Evolutionary conservation across 37 sponge, comb jelly and placozoan genomes (phyloP).

Genomic region (Theonella swinhoei): DNA sequence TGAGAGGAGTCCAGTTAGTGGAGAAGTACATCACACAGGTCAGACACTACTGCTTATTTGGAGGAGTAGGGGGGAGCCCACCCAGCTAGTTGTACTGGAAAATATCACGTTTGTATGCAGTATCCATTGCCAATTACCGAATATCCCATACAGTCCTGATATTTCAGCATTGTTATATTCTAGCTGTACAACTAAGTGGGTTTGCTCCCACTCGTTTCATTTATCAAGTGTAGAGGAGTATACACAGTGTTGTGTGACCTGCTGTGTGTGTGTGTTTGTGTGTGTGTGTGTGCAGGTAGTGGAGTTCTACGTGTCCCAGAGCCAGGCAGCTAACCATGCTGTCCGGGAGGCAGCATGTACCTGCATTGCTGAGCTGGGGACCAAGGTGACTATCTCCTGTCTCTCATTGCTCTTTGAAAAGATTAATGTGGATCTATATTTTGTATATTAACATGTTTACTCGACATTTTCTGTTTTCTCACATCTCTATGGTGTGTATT

Average conservation of each 20-base stretch:
- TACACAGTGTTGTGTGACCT: not conserved
- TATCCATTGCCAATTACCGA: too few species aligned
- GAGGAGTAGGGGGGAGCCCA: too few species aligned
- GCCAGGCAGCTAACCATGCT: constrained; percentile 90
- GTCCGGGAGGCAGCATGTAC: constrained; percentile 93
- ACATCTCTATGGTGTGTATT: not conserved
- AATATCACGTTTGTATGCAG: too few species aligned
- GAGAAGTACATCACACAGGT: constrained; percentile 73
- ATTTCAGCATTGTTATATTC: too few species aligned
- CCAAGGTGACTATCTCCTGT: constrained; percentile 60
- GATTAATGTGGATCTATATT: not conserved
- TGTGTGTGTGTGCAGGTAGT: constrained; percentile 4
- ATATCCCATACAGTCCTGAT: too few species aligned
- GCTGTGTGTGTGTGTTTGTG: not conserved
- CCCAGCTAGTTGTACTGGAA: too few species aligned
- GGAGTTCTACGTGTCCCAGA: constrained; percentile 80
- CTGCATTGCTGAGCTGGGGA: constrained; percentile 96
- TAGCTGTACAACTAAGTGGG: too few species aligned
- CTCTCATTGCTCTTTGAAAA: not conserved
- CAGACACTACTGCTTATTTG: not conserved
- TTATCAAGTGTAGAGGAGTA: not conserved
- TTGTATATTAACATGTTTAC: not conserved
- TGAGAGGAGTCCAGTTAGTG: constrained; percentile 68
- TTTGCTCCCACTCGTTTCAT: not conserved
- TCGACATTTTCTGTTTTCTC: too few species aligned